phyloP scores from a whole-genome alignment of 1,140 invertebrate species.

The Magallana angulata region DNA sequence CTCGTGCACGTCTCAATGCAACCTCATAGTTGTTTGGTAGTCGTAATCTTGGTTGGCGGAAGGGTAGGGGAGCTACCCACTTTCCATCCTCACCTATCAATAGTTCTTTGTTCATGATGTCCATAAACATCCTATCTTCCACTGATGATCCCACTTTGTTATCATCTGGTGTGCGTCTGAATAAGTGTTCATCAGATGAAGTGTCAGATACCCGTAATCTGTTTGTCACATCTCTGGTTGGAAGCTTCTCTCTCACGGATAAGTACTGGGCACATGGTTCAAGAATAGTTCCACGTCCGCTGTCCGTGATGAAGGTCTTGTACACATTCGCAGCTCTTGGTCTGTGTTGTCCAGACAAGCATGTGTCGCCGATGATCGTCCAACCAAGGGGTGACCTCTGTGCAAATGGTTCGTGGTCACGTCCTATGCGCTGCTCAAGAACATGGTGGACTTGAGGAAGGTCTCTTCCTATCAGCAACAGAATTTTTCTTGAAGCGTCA shows the following conservation, averaged over 20 bases:
- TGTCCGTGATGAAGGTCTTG: slow-evolving; percentile 24
- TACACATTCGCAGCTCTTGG: not conserved
- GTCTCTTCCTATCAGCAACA: slow-evolving; percentile 49
- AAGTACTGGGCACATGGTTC: slow-evolving; percentile 36
- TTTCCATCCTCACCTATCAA: slow-evolving; percentile 35
- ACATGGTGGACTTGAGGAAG: slow-evolving; percentile 47
- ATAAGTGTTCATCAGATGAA: not conserved
- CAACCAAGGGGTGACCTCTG: slow-evolving; percentile 43
- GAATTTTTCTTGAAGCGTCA: slow-evolving; percentile 2
- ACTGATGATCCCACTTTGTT: slow-evolving; percentile 49
- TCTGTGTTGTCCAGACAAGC: slow-evolving; percentile 32
- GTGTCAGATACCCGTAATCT: not conserved
- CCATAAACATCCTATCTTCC: slow-evolving; percentile 42
- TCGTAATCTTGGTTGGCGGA: not conserved
- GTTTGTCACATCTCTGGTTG: not conserved
- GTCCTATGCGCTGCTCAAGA: slow-evolving; percentile 42
- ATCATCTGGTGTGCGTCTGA: slow-evolving; percentile 41
- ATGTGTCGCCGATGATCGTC: slow-evolving; percentile 45
- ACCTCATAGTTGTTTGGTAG: too few species aligned
- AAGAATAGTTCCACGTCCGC: not conserved
- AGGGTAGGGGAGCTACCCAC: slow-evolving; percentile 51
- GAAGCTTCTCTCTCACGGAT: not conserved
- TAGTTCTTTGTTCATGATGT: slow-evolving; percentile 53
- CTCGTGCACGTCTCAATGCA: too few species aligned
- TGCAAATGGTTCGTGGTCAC: slow-evolving; percentile 35